Percentiles rank a stretch among this genome's conserved stretches.
These are phyloP conservation scores for Drosophila anomalata DNA, from an alignment of 2,888 invertebrate genomes.

Conservation along the genomic window DNA sequence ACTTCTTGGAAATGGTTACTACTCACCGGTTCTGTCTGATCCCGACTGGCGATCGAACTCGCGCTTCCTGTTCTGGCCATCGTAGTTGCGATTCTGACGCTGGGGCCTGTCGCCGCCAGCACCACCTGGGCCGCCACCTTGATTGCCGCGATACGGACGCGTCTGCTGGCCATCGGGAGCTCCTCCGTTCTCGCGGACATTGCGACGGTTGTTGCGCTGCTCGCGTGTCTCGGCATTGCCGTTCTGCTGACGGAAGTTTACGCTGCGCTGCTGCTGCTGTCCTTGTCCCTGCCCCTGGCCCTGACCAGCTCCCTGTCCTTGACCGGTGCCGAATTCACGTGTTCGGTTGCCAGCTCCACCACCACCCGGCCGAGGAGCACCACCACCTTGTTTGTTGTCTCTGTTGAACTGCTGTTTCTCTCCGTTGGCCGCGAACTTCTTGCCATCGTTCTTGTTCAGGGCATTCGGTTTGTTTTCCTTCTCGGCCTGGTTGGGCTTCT, in stretches of 20 bases:
- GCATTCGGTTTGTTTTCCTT: constrained; percentile 83
- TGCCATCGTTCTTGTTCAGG: constrained; percentile 82
- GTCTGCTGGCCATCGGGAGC: constrained; percentile 62
- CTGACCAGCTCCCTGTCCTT: constrained; percentile 59
- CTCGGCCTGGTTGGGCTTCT: constrained; percentile 81
- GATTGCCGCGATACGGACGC: constrained; percentile 58
- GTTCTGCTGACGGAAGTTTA: constrained; percentile 80
- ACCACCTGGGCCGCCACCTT: constrained; percentile 40
- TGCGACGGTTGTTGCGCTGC: constrained; percentile 86
- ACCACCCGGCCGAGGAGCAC: constrained; percentile 59
- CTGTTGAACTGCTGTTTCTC: constrained; percentile 62
- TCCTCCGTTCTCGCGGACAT: constrained; percentile 84
- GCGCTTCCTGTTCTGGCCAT: constrained; percentile 87
- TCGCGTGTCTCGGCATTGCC: constrained; percentile 86
- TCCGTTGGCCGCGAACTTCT: constrained; percentile 59
- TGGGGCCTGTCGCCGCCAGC: constrained; percentile 64
- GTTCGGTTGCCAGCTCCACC: constrained; percentile 63
- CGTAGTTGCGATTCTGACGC: constrained; percentile 82
- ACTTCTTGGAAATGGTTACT: background rate
- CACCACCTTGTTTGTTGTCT: constrained; percentile 46
- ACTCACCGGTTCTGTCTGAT: constrained; percentile 94
- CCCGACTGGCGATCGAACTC: constrained; percentile 98
- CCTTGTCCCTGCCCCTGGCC: constrained; percentile 46
- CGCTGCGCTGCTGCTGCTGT: constrained; percentile 72
- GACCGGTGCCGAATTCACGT: constrained; percentile 68